Conservation (phyloP, 2,113 vertebrate species). For the Gobius niger region DNA sequence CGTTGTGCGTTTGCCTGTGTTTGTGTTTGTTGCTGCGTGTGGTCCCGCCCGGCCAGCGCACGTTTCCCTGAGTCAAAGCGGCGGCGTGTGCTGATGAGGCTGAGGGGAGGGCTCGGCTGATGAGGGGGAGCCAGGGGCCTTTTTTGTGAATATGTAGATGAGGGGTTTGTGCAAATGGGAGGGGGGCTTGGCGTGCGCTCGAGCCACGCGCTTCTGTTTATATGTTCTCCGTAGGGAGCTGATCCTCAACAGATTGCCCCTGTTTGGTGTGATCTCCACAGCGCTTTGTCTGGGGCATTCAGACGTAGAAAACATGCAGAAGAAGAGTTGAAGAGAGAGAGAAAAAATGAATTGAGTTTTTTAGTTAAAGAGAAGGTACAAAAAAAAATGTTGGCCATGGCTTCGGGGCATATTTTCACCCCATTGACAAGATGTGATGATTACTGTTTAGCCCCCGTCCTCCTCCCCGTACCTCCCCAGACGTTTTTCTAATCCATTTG, state of each 20-base stretch:
- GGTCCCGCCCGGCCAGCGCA: slow-evolving; percentile 64
- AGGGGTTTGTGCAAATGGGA: slow-evolving; percentile 64
- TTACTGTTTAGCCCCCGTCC: slow-evolving; percentile 78
- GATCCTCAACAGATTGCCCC: slow-evolving; percentile 88
- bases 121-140: slow-evolving; percentile 71
- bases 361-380: slow-evolving; percentile 66
- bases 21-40: slow-evolving; percentile 47
- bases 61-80: slow-evolving; percentile 59
- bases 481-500: slow-evolving; percentile 83
- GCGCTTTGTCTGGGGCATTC: slow-evolving; percentile 78
- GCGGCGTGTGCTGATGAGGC: slow-evolving; percentile 73
- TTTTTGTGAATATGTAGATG: slow-evolving; percentile 83
- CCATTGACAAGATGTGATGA: slow-evolving; percentile 88
- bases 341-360: slow-evolving; percentile 58
- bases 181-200: slow-evolving; percentile 49
- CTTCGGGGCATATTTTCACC: slow-evolving; percentile 81
- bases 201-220: slow-evolving; percentile 83
- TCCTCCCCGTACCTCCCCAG: slow-evolving; percentile 79
- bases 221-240: slow-evolving; percentile 79
- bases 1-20: slow-evolving; percentile 49
- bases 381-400: slow-evolving; percentile 52
- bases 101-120: slow-evolving; percentile 70
- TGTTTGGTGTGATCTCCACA: slow-evolving; percentile 82
- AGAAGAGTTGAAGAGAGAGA: slow-evolving; percentile 50
- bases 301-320: slow-evolving; percentile 64